Conservation (phyloP, 2,888 invertebrate species). For the Nineta flava region DNA sequence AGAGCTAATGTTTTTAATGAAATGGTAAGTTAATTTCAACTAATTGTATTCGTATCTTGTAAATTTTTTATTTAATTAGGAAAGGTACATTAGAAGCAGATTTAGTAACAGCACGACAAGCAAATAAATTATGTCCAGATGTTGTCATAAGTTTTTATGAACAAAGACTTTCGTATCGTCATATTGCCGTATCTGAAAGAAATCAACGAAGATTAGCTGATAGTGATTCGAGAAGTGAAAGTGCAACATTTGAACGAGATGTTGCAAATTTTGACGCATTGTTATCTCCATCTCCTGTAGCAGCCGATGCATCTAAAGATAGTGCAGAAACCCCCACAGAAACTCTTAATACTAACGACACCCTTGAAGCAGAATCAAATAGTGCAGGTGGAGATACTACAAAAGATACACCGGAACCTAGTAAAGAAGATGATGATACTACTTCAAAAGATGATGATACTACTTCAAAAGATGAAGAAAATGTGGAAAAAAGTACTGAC, state of each 20-base stretch:
- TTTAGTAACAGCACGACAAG: constrained; percentile 41
- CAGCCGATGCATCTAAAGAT: neutral
- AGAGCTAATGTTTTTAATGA: constrained; percentile 75
- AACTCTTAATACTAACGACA: neutral
- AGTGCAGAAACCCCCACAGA: neutral
- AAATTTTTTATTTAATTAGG: constrained; percentile 21
- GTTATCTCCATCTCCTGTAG: neutral
- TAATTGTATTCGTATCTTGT: no score
- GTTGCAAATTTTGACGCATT: neutral
- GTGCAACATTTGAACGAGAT: neutral
- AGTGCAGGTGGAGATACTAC: neutral
- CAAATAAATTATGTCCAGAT: constrained; percentile 42
- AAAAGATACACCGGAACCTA: neutral
- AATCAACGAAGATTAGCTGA: neutral
- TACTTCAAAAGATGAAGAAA: neutral
- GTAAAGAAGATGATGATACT: neutral
- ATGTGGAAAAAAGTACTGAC: neutral
- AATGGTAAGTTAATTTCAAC: constrained; percentile 64
- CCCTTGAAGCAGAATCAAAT: neutral
- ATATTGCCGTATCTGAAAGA: neutral
- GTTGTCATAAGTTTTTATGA: constrained; percentile 50
- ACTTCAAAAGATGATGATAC: neutral
- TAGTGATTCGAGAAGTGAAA: neutral
- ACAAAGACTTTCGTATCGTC: constrained; percentile 20
- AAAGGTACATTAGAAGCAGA: constrained; percentile 46